phyloP scores from a whole-genome alignment of 2,797 vertebrate genomes.

The Poliocrania exsul region DNA sequence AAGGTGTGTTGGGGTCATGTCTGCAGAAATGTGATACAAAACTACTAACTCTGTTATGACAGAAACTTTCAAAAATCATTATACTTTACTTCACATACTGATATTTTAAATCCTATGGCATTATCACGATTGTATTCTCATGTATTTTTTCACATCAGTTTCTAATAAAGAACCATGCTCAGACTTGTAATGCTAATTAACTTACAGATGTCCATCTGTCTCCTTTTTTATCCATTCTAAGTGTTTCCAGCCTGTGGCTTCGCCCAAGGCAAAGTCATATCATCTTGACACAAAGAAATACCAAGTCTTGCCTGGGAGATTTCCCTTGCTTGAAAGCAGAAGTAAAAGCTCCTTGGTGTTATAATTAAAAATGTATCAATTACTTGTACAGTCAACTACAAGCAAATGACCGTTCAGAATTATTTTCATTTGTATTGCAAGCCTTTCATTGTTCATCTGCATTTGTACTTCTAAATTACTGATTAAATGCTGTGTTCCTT shows the following conservation, averaged over 20 bases:
- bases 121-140: neutral
- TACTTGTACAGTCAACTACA: slow-evolving; percentile 32
- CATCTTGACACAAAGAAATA: slow-evolving; percentile 70
- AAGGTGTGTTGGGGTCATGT: neutral
- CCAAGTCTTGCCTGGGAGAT: slow-evolving; percentile 56
- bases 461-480: neutral
- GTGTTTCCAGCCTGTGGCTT: slow-evolving; percentile 60
- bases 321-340: slow-evolving; percentile 46
- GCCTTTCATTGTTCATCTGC: neutral
- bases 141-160: neutral
- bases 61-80: neutral
- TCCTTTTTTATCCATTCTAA: slow-evolving; percentile 63
- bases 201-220: slow-evolving; percentile 57
- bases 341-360: slow-evolving; percentile 34
- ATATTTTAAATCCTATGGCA: neutral
- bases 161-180: neutral
- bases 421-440: neutral
- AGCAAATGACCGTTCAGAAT: neutral
- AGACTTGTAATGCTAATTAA: slow-evolving; percentile 22
- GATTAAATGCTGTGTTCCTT: neutral
- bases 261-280: slow-evolving; percentile 71
- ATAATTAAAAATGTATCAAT: slow-evolving; percentile 72
- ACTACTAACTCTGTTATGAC: neutral
- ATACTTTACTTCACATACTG: neutral
- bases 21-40: neutral